phyloP scores from a whole-genome alignment of 1,140 invertebrate species.

The Conus betulinus region DNA sequence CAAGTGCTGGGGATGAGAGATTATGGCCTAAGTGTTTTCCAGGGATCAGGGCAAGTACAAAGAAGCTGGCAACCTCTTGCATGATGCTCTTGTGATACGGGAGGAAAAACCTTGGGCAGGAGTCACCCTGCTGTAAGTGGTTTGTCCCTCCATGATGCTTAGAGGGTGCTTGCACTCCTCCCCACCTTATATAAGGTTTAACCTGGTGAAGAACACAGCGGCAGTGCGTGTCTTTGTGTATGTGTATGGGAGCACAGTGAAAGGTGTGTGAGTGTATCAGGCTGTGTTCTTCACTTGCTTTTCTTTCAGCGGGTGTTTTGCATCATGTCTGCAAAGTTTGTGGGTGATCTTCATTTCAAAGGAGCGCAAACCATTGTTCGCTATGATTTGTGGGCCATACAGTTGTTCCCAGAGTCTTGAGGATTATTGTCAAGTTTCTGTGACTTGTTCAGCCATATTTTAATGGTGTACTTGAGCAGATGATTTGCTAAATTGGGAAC shows the following conservation, averaged over 20 bases:
- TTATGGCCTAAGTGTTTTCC: conserved; percentile 43
- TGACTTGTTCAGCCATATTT: too few relatives aligned
- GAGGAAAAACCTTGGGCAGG: conserved; percentile 98
- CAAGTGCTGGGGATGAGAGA: background rate
- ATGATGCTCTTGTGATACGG: conserved; percentile 97
- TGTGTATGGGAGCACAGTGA: background rate
- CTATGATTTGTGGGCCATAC: too few relatives aligned
- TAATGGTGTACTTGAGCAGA: too few relatives aligned
- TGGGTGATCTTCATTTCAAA: background rate
- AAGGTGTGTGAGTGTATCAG: background rate
- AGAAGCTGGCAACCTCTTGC: conserved; percentile 97
- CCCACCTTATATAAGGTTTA: background rate
- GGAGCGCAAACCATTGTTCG: too few relatives aligned
- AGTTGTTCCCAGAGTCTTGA: too few relatives aligned
- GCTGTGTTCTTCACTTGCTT: background rate
- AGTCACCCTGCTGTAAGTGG: conserved; percentile 95
- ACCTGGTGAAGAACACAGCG: background rate
- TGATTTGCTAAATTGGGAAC: too few relatives aligned
- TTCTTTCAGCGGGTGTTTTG: conserved; percentile 14
- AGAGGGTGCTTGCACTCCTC: background rate
- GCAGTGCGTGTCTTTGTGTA: background rate
- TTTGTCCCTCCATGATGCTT: background rate
- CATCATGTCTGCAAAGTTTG: background rate
- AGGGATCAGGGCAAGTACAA: conserved; percentile 98
- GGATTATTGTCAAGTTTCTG: too few relatives aligned